A percentile compares a stretch with the other conserved stretches of the same genome.
These are phyloP conservation scores for Pterois miles DNA, from an alignment of 2,797 vertebrate species.

Conservation along the genomic window DNA sequence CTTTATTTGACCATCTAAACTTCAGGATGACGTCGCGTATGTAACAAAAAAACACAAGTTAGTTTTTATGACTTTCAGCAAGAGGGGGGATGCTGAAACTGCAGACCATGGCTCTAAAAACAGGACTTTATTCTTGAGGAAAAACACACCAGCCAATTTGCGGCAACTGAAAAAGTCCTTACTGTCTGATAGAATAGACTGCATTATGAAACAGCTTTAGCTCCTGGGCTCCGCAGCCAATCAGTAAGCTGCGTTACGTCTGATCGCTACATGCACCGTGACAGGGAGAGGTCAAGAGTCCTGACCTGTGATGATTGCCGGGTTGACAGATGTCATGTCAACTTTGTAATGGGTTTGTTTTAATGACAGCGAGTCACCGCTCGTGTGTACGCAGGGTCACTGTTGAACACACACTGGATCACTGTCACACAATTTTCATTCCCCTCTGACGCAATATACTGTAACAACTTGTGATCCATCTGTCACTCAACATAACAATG, in stretches of 20 bases:
- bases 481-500: slow-evolving; percentile 72
- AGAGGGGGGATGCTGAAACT: slow-evolving; percentile 4
- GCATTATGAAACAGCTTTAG: slow-evolving; percentile 56
- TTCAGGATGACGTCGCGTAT: not conserved
- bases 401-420: slow-evolving; percentile 59
- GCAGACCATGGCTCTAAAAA: slow-evolving; percentile 16
- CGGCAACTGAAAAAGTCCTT: slow-evolving; percentile 13
- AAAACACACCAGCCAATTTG: slow-evolving; percentile 51
- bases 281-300: slow-evolving; percentile 76
- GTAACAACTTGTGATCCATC: slow-evolving; percentile 71
- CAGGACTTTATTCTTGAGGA: slow-evolving; percentile 20
- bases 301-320: slow-evolving; percentile 76
- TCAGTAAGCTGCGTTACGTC: slow-evolving; percentile 45
- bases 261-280: slow-evolving; percentile 66
- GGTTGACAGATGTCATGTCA: slow-evolving; percentile 80
- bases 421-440: slow-evolving; percentile 64
- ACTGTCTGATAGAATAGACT: slow-evolving; percentile 42
- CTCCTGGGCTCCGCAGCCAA: slow-evolving; percentile 50
- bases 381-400: slow-evolving; percentile 38
- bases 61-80: not conserved
- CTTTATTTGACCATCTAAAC: slow-evolving; percentile 30
- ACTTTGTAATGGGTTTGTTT: slow-evolving; percentile 74
- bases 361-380: slow-evolving; percentile 73
- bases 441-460: slow-evolving; percentile 70
- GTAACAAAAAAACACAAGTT: slow-evolving; percentile 6